These are phyloP conservation scores for Psittacula cyanocephala DNA, from an alignment of 2,113 vertebrate genomes.

Conservation along the genomic window DNA sequence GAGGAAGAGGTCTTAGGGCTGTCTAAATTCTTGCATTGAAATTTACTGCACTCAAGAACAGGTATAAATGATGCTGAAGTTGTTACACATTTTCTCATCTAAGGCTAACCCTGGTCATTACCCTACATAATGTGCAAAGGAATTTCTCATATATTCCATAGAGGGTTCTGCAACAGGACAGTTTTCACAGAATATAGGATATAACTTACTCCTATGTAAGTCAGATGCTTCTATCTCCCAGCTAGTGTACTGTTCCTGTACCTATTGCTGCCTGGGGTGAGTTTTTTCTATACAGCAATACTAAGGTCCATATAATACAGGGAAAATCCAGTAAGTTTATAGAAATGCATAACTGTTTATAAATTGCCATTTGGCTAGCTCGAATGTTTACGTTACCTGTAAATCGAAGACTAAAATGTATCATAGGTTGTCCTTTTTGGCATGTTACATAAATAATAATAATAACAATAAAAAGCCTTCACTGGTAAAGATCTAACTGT, in stretches of 20 bases:
- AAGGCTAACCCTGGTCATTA: not conserved
- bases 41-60: not conserved
- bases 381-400: not conserved
- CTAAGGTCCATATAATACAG: not conserved
- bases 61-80: not conserved
- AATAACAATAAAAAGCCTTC: not conserved
- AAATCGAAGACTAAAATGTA: not conserved
- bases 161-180: not conserved
- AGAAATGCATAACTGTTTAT: not conserved
- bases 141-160: not conserved
- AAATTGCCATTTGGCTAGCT: not conserved
- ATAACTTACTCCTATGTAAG: not conserved
- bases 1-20: not conserved
- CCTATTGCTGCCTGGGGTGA: not conserved
- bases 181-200: not conserved
- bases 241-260: not conserved
- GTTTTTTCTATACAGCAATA: not conserved
- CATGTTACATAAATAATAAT: not conserved
- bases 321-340: not conserved
- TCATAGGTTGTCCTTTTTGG: not conserved
- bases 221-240: not conserved
- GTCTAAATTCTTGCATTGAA: not conserved
- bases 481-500: not conserved
- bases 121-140: not conserved
- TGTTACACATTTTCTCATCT: not conserved